Evolutionary conservation across 2,797 vertebrate species (phyloP).

Genomic region (Numenius phaeopus): DNA sequence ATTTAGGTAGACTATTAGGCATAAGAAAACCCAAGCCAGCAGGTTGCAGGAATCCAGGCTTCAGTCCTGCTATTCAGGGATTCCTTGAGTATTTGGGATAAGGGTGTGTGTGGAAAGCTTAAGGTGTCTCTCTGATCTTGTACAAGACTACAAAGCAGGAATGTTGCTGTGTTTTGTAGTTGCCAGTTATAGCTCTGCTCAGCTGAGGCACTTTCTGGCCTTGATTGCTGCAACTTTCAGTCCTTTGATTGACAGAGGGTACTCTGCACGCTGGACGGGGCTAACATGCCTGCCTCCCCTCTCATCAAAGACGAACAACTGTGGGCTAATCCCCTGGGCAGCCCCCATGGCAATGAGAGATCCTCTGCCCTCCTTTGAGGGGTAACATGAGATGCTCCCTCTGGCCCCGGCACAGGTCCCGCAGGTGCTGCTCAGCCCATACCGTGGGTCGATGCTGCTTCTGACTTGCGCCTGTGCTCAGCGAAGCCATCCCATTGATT

Average conservation of each 20-base stretch:
- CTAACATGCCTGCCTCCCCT: background rate
- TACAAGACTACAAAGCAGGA: background rate
- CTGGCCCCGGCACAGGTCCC: background rate
- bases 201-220: background rate
- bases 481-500: background rate
- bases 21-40: background rate
- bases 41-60: background rate
- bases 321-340: constrained; percentile 37
- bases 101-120: background rate
- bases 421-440: background rate
- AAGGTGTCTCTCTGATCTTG: background rate
- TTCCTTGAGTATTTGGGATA: background rate
- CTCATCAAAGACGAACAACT: constrained; percentile 34
- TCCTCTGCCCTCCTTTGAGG: background rate
- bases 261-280: background rate
- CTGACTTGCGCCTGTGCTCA: background rate
- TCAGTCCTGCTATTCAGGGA: background rate
- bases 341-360: background rate
- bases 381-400: background rate
- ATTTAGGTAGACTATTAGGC: background rate
- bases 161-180: background rate
- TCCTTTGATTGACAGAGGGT: constrained; percentile 10
- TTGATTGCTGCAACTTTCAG: background rate
- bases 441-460: background rate
- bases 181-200: constrained; percentile 24